Conservation (phyloP, 2,888 invertebrate genomes). For the Panopea generosa region DNA sequence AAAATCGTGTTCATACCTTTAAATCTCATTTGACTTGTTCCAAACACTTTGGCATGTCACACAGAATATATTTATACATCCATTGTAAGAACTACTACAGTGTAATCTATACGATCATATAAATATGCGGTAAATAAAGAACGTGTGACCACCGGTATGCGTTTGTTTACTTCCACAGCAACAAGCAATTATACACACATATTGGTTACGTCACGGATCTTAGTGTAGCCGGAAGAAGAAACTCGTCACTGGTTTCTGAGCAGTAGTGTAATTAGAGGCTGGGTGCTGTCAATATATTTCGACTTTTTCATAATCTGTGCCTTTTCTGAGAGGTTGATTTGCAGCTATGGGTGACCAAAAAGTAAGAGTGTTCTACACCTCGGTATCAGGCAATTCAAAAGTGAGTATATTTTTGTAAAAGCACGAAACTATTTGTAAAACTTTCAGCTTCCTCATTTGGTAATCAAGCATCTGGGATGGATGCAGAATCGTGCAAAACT, state of each 20-base stretch:
- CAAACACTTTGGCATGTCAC: background rate
- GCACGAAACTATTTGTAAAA: no score
- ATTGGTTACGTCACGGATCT: conserved; percentile 53
- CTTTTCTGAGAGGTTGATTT: no score
- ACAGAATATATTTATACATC: background rate
- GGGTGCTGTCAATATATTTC: no score
- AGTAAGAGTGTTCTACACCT: no score
- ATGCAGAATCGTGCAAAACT: no score
- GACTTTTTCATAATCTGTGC: no score
- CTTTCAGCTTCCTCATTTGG: no score
- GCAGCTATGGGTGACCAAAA: no score
- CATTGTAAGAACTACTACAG: background rate
- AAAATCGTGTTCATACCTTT: background rate
- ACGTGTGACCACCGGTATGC: conserved; percentile 69
- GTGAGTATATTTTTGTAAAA: no score
- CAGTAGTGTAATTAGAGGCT: conserved; percentile 6
- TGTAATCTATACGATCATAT: conserved; percentile 1
- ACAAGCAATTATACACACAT: conserved; percentile 64
- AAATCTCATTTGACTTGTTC: background rate
- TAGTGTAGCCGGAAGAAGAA: conserved; percentile 34
- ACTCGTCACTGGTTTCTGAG: conserved; percentile 26
- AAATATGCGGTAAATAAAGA: conserved; percentile 34
- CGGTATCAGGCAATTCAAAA: no score
- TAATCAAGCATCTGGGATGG: no score
- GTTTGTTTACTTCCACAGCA: conserved; percentile 78